A percentile compares a stretch with the other conserved stretches of the same genome.
Conservation (phyloP, 2,797 vertebrate genomes). For the Threskiornis aethiopicus region DNA sequence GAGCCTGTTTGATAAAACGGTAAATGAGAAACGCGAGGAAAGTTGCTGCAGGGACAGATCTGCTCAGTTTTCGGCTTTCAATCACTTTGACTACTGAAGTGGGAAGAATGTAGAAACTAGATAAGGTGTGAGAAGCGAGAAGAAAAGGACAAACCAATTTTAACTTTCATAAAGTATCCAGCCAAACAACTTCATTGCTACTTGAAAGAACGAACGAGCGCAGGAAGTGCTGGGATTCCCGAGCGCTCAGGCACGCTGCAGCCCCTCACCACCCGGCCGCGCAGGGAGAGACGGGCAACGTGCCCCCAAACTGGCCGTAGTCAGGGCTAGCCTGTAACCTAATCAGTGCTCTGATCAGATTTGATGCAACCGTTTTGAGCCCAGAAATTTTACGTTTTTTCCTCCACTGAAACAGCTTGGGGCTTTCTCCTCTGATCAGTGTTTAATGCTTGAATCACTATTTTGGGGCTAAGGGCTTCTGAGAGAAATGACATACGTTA, state of each 20-base stretch:
- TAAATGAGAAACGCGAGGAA: slow-evolving; percentile 82
- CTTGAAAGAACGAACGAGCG: neutral
- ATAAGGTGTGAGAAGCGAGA: slow-evolving; percentile 69
- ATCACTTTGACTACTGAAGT: slow-evolving; percentile 77
- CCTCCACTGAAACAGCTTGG: neutral
- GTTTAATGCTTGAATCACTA: neutral
- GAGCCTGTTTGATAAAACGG: slow-evolving; percentile 79
- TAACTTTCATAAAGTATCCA: slow-evolving; percentile 49
- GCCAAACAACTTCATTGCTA: slow-evolving; percentile 26
- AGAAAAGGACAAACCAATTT: slow-evolving; percentile 62
- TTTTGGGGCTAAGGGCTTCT: neutral
- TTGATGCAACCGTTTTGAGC: neutral
- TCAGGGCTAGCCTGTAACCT: neutral
- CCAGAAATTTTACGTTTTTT: neutral
- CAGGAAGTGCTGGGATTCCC: neutral
- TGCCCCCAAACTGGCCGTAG: rapidly evolving
- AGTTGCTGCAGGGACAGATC: slow-evolving; percentile 80
- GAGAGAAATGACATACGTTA: neutral
- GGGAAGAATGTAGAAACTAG: slow-evolving; percentile 81
- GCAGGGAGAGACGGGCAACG: rapidly evolving
- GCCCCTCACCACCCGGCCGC: rapidly evolving
- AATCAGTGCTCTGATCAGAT: neutral
- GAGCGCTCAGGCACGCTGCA: rapidly evolving
- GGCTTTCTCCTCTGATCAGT: neutral
- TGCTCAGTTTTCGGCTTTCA: slow-evolving; percentile 82